Evolutionary conservation across 2,888 invertebrate species (phyloP).

Genomic region (Nomada ruficornis): DNA sequence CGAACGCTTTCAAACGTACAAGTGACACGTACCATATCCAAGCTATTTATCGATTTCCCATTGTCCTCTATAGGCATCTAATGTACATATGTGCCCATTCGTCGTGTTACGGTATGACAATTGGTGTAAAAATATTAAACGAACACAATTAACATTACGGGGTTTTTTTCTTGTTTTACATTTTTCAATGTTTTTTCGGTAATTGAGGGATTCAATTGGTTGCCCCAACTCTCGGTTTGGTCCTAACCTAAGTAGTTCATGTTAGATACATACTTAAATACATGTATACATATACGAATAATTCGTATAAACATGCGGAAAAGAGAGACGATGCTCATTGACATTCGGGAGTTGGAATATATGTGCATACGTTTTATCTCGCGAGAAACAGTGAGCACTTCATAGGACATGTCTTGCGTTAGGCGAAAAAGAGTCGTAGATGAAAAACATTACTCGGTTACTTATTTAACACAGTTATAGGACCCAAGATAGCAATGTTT

Average conservation of each 20-base stretch:
- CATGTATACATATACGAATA: neutral
- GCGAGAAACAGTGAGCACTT: neutral
- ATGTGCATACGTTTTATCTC: neutral
- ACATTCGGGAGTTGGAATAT: neutral
- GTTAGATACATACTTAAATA: neutral
- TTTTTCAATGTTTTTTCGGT: too few species aligned
- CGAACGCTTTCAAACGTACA: slow-evolving; percentile 63
- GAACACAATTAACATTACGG: slow-evolving; percentile 7
- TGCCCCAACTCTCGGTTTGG: slow-evolving; percentile 41
- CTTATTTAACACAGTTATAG: neutral
- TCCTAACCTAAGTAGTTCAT: slow-evolving; percentile 37
- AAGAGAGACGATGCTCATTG: slow-evolving; percentile 16
- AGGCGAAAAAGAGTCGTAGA: neutral
- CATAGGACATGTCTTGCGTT: neutral
- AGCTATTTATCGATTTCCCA: slow-evolving; percentile 68
- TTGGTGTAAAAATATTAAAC: slow-evolving; percentile 34
- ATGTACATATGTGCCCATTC: slow-evolving; percentile 36
- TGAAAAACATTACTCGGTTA: slow-evolving; percentile 21
- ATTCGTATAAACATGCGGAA: slow-evolving; percentile 32
- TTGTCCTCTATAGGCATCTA: slow-evolving; percentile 63
- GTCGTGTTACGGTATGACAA: slow-evolving; percentile 20
- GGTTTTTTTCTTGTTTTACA: too few species aligned
- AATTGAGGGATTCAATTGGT: neutral
- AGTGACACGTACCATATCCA: slow-evolving; percentile 65
- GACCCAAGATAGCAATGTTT: neutral